Base-by-base conservation (phyloP, 2,113 vertebrate species). In the Cyanoderma ruficeps region DNA sequence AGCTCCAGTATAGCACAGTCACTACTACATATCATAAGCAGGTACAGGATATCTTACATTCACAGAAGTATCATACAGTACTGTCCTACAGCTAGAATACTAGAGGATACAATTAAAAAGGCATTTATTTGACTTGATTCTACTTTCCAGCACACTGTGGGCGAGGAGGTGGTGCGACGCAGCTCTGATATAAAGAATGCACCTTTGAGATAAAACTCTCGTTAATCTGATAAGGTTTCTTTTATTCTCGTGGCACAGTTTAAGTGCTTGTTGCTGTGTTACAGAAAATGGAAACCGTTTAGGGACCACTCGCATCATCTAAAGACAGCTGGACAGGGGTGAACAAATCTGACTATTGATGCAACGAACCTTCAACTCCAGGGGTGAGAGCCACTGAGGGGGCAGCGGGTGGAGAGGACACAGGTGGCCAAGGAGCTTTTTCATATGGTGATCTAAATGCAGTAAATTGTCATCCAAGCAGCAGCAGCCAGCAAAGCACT, bases 71-170 rank as follows among this genome's bases (percentile, higher is more conserved):
- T 97, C 97, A 95, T 97, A 98, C 97, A 98, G 97, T 97, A 98
- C 97, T 96, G 97, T 97, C 97, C 98, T 98, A 98, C 97, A 94
- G 94, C 98, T 98, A 98, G 67, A 97, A 97, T 97, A 97, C 97
- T 98, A 98, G 96, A 98, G 92, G 96, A 97, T 97, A 98, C 96
- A 97, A 97, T 98, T 97, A 97, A 97, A 97, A 98, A 98, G 98
- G 98, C 98, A 97, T 98, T 97, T 96, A 97, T 97, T 93, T 94
- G 96, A 98, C 97, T 98, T 97, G 97, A 97, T 97, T 98, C 97
- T 98, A 97, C 95, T 96, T 96, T 96, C 97, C 97, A 97, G 97
- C 97, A 97, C 96, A 95, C 87, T 94, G 96, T 97, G 97, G 97
- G 96, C 96, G 92, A 94, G 95, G 88, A 96, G 95, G 94, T 93